These are phyloP conservation scores for Caenorhabditis sp. DNA, from an alignment of 2,888 invertebrate genomes.

Conservation along the genomic window DNA sequence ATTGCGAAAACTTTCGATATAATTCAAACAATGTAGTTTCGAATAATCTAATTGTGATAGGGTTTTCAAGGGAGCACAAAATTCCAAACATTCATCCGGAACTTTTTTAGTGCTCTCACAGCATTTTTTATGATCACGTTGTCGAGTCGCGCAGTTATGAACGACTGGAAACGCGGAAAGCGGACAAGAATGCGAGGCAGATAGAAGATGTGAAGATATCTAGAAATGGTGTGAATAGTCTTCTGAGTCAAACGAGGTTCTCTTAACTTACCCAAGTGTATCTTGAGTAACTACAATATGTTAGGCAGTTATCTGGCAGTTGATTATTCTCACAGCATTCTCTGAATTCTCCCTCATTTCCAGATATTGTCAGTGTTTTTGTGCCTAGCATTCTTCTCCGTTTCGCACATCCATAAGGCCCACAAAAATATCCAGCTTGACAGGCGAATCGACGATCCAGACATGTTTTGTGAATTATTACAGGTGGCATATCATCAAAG, in stretches of 20 bases:
- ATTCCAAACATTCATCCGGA: background rate
- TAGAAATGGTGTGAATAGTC: too few species aligned
- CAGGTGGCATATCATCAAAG: slow-evolving; percentile 22
- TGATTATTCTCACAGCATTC: background rate
- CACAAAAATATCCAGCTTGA: slow-evolving; percentile 1
- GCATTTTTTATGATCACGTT: background rate
- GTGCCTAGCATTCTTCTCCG: background rate
- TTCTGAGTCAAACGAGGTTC: background rate
- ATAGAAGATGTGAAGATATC: background rate
- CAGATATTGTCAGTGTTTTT: background rate
- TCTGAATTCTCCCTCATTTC: background rate
- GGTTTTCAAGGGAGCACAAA: background rate
- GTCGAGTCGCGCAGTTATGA: background rate
- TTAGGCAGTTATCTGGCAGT: background rate
- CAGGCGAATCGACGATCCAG: slow-evolving; percentile 1
- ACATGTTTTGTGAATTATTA: slow-evolving; percentile 24
- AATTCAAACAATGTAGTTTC: background rate
- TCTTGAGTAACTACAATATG: background rate
- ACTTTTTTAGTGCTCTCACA: background rate
- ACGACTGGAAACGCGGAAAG: background rate
- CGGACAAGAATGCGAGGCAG: background rate
- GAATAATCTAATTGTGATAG: background rate
- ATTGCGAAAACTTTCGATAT: background rate
- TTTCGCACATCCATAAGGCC: slow-evolving; percentile 4
- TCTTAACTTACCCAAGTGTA: background rate